These are phyloP conservation scores for Manis javanica DNA, from an alignment of 2,797 vertebrate species.

Conservation along the genomic window DNA sequence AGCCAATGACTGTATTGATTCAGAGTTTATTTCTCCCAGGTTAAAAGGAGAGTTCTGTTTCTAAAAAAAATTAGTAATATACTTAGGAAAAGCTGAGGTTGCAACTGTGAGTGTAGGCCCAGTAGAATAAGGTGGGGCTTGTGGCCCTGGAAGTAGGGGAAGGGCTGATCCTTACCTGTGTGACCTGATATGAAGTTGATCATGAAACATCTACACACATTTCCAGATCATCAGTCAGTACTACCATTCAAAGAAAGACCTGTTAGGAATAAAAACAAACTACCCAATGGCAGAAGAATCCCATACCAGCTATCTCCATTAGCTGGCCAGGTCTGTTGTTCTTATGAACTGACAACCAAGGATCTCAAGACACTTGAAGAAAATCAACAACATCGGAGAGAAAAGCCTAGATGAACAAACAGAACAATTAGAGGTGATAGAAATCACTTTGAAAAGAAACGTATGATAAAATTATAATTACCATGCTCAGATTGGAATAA, in stretches of 20 bases:
- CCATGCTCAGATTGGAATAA: background rate
- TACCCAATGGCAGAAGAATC: background rate
- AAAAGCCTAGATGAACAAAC: background rate
- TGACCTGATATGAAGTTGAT: background rate
- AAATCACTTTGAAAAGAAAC: background rate
- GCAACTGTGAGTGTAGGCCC: background rate
- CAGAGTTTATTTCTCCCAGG: background rate
- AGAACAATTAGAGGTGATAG: background rate
- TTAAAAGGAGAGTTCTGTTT: background rate
- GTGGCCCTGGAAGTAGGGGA: background rate
- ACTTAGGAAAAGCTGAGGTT: background rate
- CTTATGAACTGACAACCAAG: background rate
- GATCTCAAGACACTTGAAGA: background rate
- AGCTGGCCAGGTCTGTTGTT: background rate
- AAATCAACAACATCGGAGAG: background rate
- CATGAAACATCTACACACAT: background rate
- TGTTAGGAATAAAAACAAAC: background rate
- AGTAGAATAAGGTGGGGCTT: background rate
- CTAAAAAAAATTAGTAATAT: background rate
- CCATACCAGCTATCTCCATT: background rate
- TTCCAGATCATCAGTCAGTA: background rate
- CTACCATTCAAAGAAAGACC: background rate
- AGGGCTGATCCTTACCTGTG: background rate
- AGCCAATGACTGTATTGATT: background rate
- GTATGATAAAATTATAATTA: background rate